Base-by-base conservation (phyloP, 2,888 invertebrate species). In the Torymus auratus region DNA sequence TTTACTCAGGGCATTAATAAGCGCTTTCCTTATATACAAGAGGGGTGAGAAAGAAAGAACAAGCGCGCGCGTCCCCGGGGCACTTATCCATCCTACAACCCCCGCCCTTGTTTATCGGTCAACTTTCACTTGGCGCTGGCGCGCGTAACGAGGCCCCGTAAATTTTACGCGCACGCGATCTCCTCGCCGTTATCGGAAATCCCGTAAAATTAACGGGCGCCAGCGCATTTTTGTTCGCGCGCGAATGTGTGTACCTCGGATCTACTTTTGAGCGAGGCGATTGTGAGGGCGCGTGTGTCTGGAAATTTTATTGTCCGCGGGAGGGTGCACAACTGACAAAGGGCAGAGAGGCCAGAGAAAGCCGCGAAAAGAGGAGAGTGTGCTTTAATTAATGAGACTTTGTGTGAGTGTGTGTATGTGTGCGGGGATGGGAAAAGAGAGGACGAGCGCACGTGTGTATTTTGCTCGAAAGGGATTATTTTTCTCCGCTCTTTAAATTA, bases 61-160 rank as follows among this genome's bases (percentile, higher is more conserved):
- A 50, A 5, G 50, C 52, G 71, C 50, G 60, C 15, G 50, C 2
- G 67, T 23, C 62, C 52, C 76, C 2, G 5, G 41, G n/a, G 64
- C 65, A 78, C 71, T 71, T 67, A 78, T 71, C 65, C 12, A 4
- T 2, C 56, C 17, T 1, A 20, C 62, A 23, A 28, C 50, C 78
- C 65, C 81, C 70, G 64, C 69, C 67, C 61, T 83, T 84, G 84
- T 84, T 84, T 83, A 84, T 84, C 74, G 83, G 79, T 75, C 64
- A 83, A 84, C 82, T 84, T 84, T 83, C 80, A 82, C 82, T 83
- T 41, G 14, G 10, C 17, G 12, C 23, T 28, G 23, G 60, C 53
- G 61, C 62, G 52, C 69, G 65, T 75, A 77, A 73, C 80, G 71
- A 76, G 83, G 78, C 7, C 71, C 69, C 74, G 75, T 78, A 80